Base-by-base conservation (phyloP, 2,797 vertebrate genomes). In the Ctenosaura bakeri region DNA sequence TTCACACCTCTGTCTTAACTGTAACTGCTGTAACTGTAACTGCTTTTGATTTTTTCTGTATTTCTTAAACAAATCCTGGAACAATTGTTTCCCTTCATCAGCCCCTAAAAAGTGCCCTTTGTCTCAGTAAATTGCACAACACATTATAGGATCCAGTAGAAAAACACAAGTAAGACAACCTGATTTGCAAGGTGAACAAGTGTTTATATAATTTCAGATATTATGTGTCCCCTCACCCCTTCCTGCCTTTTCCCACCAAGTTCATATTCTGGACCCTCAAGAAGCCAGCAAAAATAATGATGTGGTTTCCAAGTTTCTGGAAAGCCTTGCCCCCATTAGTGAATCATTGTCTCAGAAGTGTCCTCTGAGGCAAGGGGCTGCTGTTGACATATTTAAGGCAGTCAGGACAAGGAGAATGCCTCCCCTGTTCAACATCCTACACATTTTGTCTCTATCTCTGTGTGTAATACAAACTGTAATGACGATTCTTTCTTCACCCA, bases 341-440 rank as follows among this genome's bases (percentile, higher is more conserved):
- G 73, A 64, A 77, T 62, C 52, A 81, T 90, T 81, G n/a, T 74
- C 59, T 82, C 69, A 22, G 2, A 52, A 8, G 46, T 20, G 87
- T 66, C 59, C 76, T 77, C 66, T 42, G 79, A 83, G 46, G 69
- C 56, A 66, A 81, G 22, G 56, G n/a, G 79, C 66, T 83, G 18
- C 80, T 83, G 52, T 56, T 90, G 85, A 90, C 42, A 38, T 83
- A 83, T 35, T 83, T 76, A 64, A 82, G 79, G 59, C 38, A 54
- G 50, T 56, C 83, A 46, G 26, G 46, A 24, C 64, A 82, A 83
- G 76, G 85, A 87, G 89, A 90, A 83, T 29, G 74, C 66, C 71
- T n/a, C 50, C 46, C 56, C 73, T 29, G 24, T 64, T n/a, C 54
- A 90, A 83, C 80, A 83, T 69, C 85, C 79, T 80, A 87, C 80